Evolutionary conservation across 2,113 vertebrate genomes (phyloP), one percentile per base, ranked within the genome.

Genomic region (Lophochroa leadbeateri): DNA sequence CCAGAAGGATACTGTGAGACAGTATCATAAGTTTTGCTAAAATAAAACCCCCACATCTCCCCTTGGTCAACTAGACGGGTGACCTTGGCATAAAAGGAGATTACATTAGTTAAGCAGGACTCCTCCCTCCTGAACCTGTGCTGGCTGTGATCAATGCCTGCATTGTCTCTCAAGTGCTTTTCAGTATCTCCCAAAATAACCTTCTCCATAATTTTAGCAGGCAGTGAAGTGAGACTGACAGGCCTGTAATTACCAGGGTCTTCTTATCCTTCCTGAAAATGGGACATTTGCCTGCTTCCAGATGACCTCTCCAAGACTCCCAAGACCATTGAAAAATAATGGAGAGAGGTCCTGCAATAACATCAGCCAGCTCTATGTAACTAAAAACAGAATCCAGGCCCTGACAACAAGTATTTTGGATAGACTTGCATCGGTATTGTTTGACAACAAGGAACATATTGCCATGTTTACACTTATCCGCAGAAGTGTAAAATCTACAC

Each of bases 281-380:
- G 16, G 28, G 78, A 71, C 17, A 39, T 29, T 28, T 53, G 39
- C 39, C 39, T 49, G 28, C 49, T 91, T 53, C 60, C 53, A 58
- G 43, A 67, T 0, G 0, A 74, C n/a, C n/a, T 64, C 63, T 81
- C 68, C 35, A 61, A 61, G 37, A 12, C 43, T 72, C 47, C 29
- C 25, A 63, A 57, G 18, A 46, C 3, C 3, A 3, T 9, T 87
- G 44, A 37, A 86, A 57, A 74, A 63, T 12, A 47, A 90, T 1
- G 16, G 47, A 44, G 37, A 82, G 37, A 53, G 14, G 28, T 57
- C 63, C 25, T 13, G 4, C 18, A 16, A 3, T 63, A 55, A 17
- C 29, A 46, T 6, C 0, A 0, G 21, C 17, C 64, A 77, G 37
- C 49, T 53, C 4, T 15, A 6, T 3, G 25, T 11, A 75, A 55